Conservation (phyloP, 2,113 vertebrate species). For the Heteronetta atricapilla region DNA sequence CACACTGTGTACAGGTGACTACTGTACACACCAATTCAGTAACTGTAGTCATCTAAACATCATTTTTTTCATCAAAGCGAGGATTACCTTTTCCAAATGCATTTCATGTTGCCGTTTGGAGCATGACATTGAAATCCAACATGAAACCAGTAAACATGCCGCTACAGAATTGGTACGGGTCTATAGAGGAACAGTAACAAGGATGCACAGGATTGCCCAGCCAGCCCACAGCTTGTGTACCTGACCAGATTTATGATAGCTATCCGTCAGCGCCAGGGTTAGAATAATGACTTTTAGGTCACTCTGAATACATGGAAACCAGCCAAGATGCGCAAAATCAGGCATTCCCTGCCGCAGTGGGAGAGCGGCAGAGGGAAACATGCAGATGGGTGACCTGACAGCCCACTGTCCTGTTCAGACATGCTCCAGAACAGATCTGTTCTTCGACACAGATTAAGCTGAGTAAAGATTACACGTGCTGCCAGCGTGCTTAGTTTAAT, state of each 20-base stretch:
- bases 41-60: background rate
- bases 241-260: background rate
- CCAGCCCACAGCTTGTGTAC: background rate
- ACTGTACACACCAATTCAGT: background rate
- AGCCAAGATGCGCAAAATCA: background rate
- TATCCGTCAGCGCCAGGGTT: background rate
- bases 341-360: accelerated
- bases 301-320: background rate
- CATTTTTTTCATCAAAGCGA: background rate
- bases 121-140: background rate
- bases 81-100: background rate
- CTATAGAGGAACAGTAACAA: accelerated
- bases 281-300: background rate
- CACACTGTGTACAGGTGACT: background rate
- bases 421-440: background rate
- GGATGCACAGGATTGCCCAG: background rate
- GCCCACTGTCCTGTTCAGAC: background rate
- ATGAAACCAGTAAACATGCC: too few species aligned
- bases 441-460: background rate
- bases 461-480: background rate
- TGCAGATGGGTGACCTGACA: background rate
- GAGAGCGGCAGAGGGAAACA: accelerated
- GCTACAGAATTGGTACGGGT: background rate
- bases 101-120: background rate
- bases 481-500: background rate